Percentiles rank a stretch among this genome's conserved stretches.
phyloP scores from a whole-genome alignment of 2,888 invertebrate genomes.

The Euclidia mi region DNA sequence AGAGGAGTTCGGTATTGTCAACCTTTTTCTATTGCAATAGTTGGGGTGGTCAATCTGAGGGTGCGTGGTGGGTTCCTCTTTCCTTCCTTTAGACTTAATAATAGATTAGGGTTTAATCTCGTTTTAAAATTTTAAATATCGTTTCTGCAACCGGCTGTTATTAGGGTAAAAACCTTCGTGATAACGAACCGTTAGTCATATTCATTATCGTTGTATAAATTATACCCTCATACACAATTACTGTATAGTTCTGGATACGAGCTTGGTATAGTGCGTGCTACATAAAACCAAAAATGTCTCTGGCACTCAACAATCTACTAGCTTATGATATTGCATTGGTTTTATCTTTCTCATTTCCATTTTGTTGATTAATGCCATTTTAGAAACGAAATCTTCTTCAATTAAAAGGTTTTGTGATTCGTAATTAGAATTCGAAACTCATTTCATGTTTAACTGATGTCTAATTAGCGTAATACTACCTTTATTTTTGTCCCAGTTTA shows the following conservation, averaged over 20 bases:
- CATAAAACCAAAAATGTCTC: slow-evolving; percentile 67
- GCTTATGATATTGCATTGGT: slow-evolving; percentile 65
- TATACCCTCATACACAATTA: slow-evolving; percentile 83
- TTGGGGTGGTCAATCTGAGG: no score
- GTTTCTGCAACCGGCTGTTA: slow-evolving; percentile 75
- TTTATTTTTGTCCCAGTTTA: slow-evolving; percentile 20
- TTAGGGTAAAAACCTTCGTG: slow-evolving; percentile 85
- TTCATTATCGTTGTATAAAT: slow-evolving; percentile 85
- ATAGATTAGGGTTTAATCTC: no score
- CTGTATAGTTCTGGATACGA: slow-evolving; percentile 72
- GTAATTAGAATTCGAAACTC: slow-evolving; percentile 40
- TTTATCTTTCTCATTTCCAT: slow-evolving; percentile 62
- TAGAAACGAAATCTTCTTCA: slow-evolving; percentile 47
- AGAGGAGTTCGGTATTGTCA: no score
- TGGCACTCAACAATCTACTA: slow-evolving; percentile 66
- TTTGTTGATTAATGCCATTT: slow-evolving; percentile 52
- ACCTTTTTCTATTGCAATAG: no score
- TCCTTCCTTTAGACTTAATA: neutral
- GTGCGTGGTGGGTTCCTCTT: no score
- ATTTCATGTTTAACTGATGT: slow-evolving; percentile 35
- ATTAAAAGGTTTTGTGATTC: slow-evolving; percentile 45
- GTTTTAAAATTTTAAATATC: no score
- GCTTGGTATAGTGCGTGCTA: slow-evolving; percentile 73
- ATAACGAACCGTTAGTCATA: slow-evolving; percentile 80
- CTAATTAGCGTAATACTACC: slow-evolving; percentile 31